Evolutionary conservation across 2,888 invertebrate genomes (phyloP).

Genomic region (Drosophila acutilabella): DNA sequence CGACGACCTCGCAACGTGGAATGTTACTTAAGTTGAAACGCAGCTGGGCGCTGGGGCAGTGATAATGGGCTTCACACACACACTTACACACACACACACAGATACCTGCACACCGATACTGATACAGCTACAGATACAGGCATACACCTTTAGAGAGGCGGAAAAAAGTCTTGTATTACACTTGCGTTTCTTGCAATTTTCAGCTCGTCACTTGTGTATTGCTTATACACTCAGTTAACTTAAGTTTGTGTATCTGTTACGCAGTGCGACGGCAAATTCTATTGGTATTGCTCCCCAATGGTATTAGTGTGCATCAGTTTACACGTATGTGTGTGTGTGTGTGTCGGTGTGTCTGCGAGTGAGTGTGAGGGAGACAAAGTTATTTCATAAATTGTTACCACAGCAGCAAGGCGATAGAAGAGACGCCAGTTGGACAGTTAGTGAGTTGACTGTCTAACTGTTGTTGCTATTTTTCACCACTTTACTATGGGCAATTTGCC

Average conservation of each 20-base stretch:
- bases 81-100: slow-evolving; percentile 6
- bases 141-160: background rate
- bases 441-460: slow-evolving; percentile 41
- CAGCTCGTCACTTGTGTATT: slow-evolving; percentile 63
- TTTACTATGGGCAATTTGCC: background rate
- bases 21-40: slow-evolving; percentile 74
- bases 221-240: slow-evolving; percentile 78
- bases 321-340: slow-evolving; percentile 10
- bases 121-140: background rate
- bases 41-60: slow-evolving; percentile 67
- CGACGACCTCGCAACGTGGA: slow-evolving; percentile 63
- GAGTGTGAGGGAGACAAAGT: slow-evolving; percentile 54
- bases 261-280: slow-evolving; percentile 55
- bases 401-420: slow-evolving; percentile 52
- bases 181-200: slow-evolving; percentile 65
- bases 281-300: slow-evolving; percentile 62
- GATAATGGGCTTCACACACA: slow-evolving; percentile 59
- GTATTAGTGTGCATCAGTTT: slow-evolving; percentile 32
- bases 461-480: background rate
- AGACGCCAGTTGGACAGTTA: slow-evolving; percentile 49
- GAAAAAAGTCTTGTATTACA: slow-evolving; percentile 51
- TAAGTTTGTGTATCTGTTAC: slow-evolving; percentile 78
- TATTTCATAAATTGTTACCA: slow-evolving; percentile 80
- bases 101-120: background rate
- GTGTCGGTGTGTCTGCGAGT: slow-evolving; percentile 7